Conservation (phyloP, 2,113 vertebrate genomes). For the Nibea albiflora region DNA sequence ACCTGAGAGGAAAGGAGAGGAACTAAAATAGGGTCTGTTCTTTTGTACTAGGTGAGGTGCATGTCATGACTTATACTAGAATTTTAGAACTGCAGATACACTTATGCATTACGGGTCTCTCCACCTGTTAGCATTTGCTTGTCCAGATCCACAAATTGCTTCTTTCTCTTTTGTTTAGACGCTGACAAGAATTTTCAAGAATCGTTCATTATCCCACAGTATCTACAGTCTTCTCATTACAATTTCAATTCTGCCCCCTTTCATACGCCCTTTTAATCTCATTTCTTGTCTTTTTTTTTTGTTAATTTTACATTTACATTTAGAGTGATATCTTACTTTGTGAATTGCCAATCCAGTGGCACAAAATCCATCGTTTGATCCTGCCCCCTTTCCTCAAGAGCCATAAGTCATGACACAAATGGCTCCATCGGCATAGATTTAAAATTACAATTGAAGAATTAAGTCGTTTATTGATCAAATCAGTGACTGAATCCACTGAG, state of each 20-base stretch:
- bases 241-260: background rate
- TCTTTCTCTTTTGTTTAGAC: background rate
- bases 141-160: background rate
- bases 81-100: conserved; percentile 4
- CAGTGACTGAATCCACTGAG: conserved; percentile 44
- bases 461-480: conserved; percentile 62
- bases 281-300: background rate
- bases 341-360: background rate
- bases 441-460: conserved; percentile 52
- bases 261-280: background rate
- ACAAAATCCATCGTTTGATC: conserved; percentile 2
- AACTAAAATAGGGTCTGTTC: background rate
- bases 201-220: background rate
- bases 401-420: conserved; percentile 34
- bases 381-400: background rate
- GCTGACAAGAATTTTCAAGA: background rate
- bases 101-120: background rate
- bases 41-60: no score
- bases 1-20: no score
- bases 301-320: background rate
- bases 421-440: background rate
- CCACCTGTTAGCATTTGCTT: conserved; percentile 5
- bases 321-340: background rate
- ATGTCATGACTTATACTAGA: no score
- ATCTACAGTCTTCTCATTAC: background rate